These are phyloP conservation scores for Siderastrea siderea DNA, from an alignment of 92 coral and sea anemone genomes.

Conservation along the genomic window DNA sequence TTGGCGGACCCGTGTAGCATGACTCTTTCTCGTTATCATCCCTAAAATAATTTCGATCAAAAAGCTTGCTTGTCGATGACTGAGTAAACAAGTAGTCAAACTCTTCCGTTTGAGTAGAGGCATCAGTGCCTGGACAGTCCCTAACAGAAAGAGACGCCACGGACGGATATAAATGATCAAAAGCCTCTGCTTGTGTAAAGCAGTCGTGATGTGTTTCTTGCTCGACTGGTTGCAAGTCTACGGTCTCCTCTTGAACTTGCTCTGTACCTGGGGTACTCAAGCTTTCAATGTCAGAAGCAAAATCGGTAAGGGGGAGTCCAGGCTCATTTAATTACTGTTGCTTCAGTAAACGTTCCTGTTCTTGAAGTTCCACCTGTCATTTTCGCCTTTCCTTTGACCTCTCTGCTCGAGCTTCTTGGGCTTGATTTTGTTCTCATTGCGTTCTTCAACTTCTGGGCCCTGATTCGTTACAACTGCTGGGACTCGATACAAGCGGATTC, in stretches of 20 bases:
- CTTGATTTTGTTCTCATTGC: slow-evolving; percentile 19
- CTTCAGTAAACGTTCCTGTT: slow-evolving; percentile 6
- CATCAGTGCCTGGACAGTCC: slow-evolving; percentile 8
- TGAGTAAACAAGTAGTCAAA: slow-evolving; percentile 24
- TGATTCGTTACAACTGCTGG: slow-evolving; percentile 40
- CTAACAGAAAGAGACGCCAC: neutral
- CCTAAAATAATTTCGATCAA: slow-evolving; percentile 33
- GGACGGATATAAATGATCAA: slow-evolving; percentile 22
- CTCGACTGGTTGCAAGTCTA: neutral
- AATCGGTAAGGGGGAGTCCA: neutral
- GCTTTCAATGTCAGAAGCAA: neutral
- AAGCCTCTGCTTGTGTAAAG: slow-evolving; percentile 21
- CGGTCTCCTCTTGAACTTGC: neutral
- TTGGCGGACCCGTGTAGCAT: slow-evolving; percentile 24
- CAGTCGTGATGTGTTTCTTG: neutral
- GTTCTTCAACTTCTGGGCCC: slow-evolving; percentile 46
- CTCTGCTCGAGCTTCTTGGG: slow-evolving; percentile 21
- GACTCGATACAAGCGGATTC: slow-evolving; percentile 22
- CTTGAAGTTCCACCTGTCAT: slow-evolving; percentile 3
- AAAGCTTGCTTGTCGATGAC: slow-evolving; percentile 42
- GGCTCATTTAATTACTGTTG: slow-evolving; percentile 1
- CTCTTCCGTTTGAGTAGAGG: slow-evolving; percentile 21
- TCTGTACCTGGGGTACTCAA: neutral
- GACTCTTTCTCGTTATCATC: slow-evolving; percentile 32
- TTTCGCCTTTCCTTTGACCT: slow-evolving; percentile 23